Base-by-base conservation (phyloP, 2,888 invertebrate genomes). In the Pandemis cinnamomeana region DNA sequence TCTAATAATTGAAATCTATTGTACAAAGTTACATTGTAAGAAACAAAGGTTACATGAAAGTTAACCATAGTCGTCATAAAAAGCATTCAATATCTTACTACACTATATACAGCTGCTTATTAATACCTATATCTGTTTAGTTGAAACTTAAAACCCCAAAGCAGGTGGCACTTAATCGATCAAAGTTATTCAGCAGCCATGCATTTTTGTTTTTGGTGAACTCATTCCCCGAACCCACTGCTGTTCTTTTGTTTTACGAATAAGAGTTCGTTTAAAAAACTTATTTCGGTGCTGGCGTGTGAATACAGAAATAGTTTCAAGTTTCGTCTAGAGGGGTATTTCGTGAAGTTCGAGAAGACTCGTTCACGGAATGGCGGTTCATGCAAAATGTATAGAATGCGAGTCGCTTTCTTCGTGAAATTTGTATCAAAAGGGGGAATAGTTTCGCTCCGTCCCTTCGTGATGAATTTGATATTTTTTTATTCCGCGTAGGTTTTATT, bases 341-440 rank as follows among this genome's bases (percentile, higher is more conserved):
- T 76, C 84, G 82, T 83, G 83, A 82, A 81, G 81, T 80, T 80
- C 77, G 77, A 72, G 74, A 78, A 71, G 76, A 79, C 78, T 80
- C 82, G 79, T 79, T 70, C 78, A 78, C 78, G 77, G 79, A 78
- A 75, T 79, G 83, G 80, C 78, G 84, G 83, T 87, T 91, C 92
- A 92, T 93, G 89, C 91, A 93, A 92, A 91, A 92, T 93, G 90
- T 91, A 92, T 90, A 86, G 81, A 75, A 76, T 61, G 79, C 75
- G 78, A 79, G 80, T 72, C 80, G 81, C 79, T 82, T 82, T 80
- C 79, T 80, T 82, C 85, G 82, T 86, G 81, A 85, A 86, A 86
- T 83, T 86, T 86, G 84, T 86, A 85, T 84, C 80, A 81, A 83
- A 36, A 82, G 77, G 82, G 82, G 79, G 81, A 79, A 85, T 85